Percentiles rank a stretch among this genome's conserved stretches.
Evolutionary conservation across 1,140 invertebrate species (phyloP).

Genomic region (Drosophila orosa): DNA sequence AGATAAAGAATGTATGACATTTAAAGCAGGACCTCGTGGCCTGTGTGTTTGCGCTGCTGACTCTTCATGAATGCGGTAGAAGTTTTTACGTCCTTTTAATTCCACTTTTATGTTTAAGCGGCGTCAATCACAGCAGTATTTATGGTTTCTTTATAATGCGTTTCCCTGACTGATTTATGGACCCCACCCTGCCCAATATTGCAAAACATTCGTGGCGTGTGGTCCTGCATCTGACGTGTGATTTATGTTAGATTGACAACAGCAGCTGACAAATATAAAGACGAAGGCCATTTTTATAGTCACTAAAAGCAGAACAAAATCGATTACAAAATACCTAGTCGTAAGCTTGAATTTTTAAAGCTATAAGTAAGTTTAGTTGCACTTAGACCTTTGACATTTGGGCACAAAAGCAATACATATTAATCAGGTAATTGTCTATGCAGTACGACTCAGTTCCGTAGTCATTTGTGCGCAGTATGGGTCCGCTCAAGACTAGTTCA

Average conservation of each 20-base stretch:
- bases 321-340: neutral
- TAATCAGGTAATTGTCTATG: constrained; percentile 26
- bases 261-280: constrained; percentile 4
- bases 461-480: constrained; percentile 5
- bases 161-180: constrained; percentile 40
- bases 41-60: constrained; percentile 18
- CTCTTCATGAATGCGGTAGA: constrained; percentile 29
- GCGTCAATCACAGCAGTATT: constrained; percentile 41
- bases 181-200: constrained; percentile 5
- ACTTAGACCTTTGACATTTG: neutral
- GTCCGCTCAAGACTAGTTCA: constrained; percentile 9
- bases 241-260: constrained; percentile 38
- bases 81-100: constrained; percentile 42
- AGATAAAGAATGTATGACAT: constrained; percentile 17
- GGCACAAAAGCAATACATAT: constrained; percentile 30
- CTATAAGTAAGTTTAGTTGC: neutral
- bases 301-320: neutral
- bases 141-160: constrained; percentile 46
- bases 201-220: constrained; percentile 4
- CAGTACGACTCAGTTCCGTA: constrained; percentile 14
- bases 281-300: neutral
- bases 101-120: constrained; percentile 40
- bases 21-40: constrained; percentile 23
- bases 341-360: neutral
- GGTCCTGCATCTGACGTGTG: constrained; percentile 24